Conservation (phyloP, 2,113 vertebrate species). For the Elachura formosa region DNA sequence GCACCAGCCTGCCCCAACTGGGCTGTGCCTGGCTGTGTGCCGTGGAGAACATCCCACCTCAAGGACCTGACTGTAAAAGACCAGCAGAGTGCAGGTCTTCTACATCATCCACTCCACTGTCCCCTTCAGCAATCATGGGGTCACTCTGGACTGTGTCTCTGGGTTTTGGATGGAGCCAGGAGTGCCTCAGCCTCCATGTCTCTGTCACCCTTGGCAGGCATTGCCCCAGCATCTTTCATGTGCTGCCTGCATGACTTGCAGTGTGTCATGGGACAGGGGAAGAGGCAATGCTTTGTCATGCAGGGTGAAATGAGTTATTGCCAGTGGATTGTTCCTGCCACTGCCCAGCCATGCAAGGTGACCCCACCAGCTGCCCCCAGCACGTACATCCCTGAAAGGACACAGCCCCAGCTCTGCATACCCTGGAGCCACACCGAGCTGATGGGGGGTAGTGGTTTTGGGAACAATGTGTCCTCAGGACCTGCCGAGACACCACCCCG, state of each 20-base stretch:
- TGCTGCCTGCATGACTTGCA: not conserved
- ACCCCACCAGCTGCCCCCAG: not conserved
- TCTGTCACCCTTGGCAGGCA: not conserved
- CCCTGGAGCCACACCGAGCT: not conserved
- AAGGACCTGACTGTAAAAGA: not conserved
- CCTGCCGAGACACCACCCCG: not conserved
- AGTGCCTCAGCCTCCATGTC: not conserved
- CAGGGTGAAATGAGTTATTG: not conserved
- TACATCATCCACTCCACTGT: not conserved
- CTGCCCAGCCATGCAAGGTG: not conserved
- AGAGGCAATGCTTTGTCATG: not conserved
- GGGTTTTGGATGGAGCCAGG: not conserved
- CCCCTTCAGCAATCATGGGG: not conserved
- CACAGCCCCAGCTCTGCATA: not conserved
- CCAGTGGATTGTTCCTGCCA: not conserved
- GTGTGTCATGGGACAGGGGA: fast-evolving
- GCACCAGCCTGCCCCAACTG: too few species aligned
- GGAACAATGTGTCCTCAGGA: not conserved
- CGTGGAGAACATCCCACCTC: not conserved
- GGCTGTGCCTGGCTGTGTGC: not conserved
- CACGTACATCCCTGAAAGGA: fast-evolving
- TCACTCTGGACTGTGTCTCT: not conserved
- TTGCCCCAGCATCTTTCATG: not conserved
- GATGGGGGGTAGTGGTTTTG: not conserved
- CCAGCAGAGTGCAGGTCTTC: not conserved